Percentiles rank a stretch among this genome's conserved stretches.
These are phyloP conservation scores for Syrmaticus mikado DNA, from an alignment of 2,113 vertebrate genomes.

Conservation along the genomic window DNA sequence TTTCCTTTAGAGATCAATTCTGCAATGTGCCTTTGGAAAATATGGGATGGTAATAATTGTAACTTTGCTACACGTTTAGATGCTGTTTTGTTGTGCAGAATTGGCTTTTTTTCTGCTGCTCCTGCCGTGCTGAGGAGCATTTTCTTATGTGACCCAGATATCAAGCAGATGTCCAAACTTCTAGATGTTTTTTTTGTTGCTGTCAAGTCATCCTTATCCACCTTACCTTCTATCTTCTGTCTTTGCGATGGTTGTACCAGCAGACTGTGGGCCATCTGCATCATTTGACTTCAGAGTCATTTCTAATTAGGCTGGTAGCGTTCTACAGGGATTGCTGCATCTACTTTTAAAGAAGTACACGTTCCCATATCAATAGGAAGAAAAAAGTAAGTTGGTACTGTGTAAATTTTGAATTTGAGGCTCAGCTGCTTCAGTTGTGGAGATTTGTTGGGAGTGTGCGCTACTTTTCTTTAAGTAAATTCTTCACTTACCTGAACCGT, in stretches of 20 bases:
- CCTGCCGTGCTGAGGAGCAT: not conserved
- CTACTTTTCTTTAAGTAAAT: not conserved
- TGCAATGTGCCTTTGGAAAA: not conserved
- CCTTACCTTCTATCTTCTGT: not conserved
- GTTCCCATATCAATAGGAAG: not conserved
- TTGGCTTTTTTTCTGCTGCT: not conserved
- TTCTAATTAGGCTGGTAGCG: not conserved
- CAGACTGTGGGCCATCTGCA: rapidly evolving
- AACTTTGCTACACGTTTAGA: not conserved
- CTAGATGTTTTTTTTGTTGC: not conserved
- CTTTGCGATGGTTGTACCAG: not conserved
- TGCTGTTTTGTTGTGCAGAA: not conserved
- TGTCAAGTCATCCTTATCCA: not conserved
- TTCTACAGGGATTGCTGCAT: not conserved
- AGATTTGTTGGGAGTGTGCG: not conserved
- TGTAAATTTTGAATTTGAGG: not conserved
- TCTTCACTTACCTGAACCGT: not conserved
- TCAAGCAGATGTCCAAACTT: not conserved
- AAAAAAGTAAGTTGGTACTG: not conserved
- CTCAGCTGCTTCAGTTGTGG: not conserved
- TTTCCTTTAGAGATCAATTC: not conserved
- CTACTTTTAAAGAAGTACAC: not conserved
- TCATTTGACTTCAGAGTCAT: not conserved
- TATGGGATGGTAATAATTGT: rapidly evolving
- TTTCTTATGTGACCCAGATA: not conserved